phyloP scores from a whole-genome alignment of 2,797 vertebrate species.

The Tympanoctomys barrerae region DNA sequence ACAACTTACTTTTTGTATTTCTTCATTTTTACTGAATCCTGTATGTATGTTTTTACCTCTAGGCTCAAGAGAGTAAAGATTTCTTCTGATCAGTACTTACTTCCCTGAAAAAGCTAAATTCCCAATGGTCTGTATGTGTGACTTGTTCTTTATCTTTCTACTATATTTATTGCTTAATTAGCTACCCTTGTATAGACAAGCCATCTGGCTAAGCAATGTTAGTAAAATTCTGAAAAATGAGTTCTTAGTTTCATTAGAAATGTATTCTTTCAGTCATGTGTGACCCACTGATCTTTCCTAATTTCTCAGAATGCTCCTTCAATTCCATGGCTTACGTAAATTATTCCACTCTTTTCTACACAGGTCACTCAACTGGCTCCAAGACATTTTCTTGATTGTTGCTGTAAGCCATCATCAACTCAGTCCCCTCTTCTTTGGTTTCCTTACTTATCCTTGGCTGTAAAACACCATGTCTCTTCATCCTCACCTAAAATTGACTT shows the following conservation, averaged over 20 bases:
- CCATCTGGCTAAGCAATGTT: neutral
- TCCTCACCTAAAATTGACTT: neutral
- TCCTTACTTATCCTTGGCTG: neutral
- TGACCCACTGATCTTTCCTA: neutral
- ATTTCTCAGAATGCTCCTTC: neutral
- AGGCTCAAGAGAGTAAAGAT: constrained; percentile 7
- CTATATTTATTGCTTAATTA: neutral
- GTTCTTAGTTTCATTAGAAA: constrained; percentile 26
- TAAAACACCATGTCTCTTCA: neutral
- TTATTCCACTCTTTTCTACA: neutral
- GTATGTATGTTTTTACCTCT: neutral
- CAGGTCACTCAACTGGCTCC: neutral
- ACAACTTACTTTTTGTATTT: neutral
- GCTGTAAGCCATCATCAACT: neutral
- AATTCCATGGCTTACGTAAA: constrained; percentile 7
- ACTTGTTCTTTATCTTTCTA: constrained; percentile 50
- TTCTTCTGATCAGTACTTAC: neutral
- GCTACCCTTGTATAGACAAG: constrained; percentile 28
- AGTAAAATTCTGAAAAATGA: constrained; percentile 6
- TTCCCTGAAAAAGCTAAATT: constrained; percentile 8
- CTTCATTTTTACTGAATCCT: neutral
- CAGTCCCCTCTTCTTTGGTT: neutral
- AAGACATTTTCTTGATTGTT: neutral
- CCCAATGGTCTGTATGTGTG: neutral
- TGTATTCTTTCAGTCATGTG: constrained; percentile 5